These are phyloP conservation scores for Spinibarbus caldwelli DNA, from an alignment of 2,797 vertebrate species.

Conservation along the genomic window DNA sequence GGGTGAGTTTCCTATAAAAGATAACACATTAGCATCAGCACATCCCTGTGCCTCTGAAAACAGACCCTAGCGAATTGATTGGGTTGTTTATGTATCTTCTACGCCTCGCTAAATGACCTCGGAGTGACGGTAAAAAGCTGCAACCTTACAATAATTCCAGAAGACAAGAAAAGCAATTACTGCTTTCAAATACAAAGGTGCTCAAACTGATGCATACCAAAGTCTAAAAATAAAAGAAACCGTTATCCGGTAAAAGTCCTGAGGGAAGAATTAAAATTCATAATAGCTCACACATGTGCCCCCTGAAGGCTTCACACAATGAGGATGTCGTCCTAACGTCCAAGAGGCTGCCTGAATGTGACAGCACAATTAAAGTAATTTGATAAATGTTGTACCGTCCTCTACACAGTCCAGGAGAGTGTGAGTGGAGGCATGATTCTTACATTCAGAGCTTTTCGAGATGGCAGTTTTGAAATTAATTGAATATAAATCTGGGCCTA, in stretches of 20 bases:
- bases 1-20: constrained; percentile 67
- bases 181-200: constrained; percentile 24
- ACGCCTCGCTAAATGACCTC: constrained; percentile 44
- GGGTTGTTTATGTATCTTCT: constrained; percentile 55
- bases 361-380: constrained; percentile 48
- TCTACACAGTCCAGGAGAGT: neutral
- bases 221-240: constrained; percentile 35
- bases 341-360: constrained; percentile 25
- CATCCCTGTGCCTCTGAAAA: constrained; percentile 44
- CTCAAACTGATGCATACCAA: constrained; percentile 28
- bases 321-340: constrained; percentile 13
- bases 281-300: constrained; percentile 29
- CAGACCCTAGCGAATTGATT: constrained; percentile 60
- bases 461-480: constrained; percentile 53
- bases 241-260: constrained; percentile 26
- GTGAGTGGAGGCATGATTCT: constrained; percentile 4
- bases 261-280: constrained; percentile 35
- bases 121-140: constrained; percentile 42
- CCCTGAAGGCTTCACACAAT: constrained; percentile 35
- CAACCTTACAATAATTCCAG: constrained; percentile 44
- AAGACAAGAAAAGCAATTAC: constrained; percentile 44
- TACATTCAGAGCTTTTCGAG: constrained; percentile 25
- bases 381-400: constrained; percentile 33
- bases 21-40: constrained; percentile 65
- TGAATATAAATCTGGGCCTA: constrained; percentile 52